A percentile compares a stretch with the other conserved stretches of the same genome.
These are phyloP conservation scores for Sardinella longiceps DNA, from an alignment of 2,797 vertebrate species.

Conservation along the genomic window DNA sequence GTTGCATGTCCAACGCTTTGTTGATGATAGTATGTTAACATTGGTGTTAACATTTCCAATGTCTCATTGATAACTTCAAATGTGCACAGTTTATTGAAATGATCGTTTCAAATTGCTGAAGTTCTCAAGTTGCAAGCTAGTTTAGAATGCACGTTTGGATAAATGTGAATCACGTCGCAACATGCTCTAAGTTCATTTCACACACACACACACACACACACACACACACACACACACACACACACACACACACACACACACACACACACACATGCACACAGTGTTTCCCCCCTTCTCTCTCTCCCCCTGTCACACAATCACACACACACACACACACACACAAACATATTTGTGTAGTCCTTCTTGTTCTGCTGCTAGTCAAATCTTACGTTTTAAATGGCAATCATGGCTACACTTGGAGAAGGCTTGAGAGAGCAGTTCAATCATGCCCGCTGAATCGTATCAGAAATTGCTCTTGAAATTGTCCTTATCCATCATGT, in stretches of 20 bases:
- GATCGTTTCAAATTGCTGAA: no score
- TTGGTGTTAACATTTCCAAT: no score
- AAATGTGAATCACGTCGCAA: no score
- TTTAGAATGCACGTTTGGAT: no score
- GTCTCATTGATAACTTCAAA: no score
- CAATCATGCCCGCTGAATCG: slow-evolving; percentile 48
- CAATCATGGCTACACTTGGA: slow-evolving; percentile 22
- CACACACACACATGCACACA: not conserved
- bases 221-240: not conserved
- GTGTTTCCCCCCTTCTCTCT: not conserved
- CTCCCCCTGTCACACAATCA: not conserved
- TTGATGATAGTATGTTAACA: no score
- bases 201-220: no score
- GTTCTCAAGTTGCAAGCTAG: no score
- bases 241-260: not conserved
- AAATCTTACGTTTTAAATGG: slow-evolving; percentile 23
- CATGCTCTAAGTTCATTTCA: no score
- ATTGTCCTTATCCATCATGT: slow-evolving; percentile 47
- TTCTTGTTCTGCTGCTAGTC: slow-evolving; percentile 11
- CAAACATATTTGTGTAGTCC: slow-evolving; percentile 4
- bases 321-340: slow-evolving; percentile 30
- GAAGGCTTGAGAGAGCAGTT: slow-evolving; percentile 38
- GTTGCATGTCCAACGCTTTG: no score
- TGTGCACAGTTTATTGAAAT: no score
- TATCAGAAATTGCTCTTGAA: slow-evolving; percentile 41